Evolutionary conservation across 2,797 vertebrate species (phyloP).

Genomic region (Chrosomus eos): DNA sequence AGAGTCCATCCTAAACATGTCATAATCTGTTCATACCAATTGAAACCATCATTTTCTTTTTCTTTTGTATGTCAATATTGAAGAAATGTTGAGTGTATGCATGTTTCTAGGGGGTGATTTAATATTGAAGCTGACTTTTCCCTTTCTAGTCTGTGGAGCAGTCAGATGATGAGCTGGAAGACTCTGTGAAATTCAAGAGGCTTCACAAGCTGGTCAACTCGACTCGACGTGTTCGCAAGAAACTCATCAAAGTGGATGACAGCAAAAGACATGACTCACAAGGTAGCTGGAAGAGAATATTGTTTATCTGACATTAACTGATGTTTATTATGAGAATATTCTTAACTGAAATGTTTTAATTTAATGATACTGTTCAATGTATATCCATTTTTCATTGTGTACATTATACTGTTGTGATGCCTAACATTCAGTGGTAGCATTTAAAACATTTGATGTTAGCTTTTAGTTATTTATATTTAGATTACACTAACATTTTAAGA

Average conservation of each 20-base stretch:
- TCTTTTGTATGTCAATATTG: neutral
- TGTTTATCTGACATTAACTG: neutral
- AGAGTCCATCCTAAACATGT: conserved; percentile 32
- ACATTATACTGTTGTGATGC: neutral
- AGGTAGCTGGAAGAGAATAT: conserved; percentile 77
- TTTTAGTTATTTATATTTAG: neutral
- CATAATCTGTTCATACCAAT: conserved; percentile 31
- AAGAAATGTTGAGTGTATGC: neutral
- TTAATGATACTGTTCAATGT: neutral
- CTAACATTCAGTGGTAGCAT: neutral
- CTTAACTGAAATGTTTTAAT: neutral
- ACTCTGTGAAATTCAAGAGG: conserved; percentile 96
- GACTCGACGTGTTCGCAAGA: conserved; percentile 94
- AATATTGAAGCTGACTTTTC: conserved; percentile 2
- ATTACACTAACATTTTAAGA: neutral
- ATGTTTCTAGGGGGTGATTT: neutral
- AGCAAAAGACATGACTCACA: conserved; percentile 90
- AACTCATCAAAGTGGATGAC: conserved; percentile 97
- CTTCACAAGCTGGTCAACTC: conserved; percentile 98
- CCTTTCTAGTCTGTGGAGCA: conserved; percentile 92
- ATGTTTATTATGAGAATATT: neutral
- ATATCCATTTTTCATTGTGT: neutral
- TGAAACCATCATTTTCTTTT: conserved; percentile 3
- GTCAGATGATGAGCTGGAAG: conserved; percentile 98
- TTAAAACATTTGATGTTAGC: neutral